Percentiles rank a stretch among this genome's conserved stretches.
These are phyloP conservation scores for Barypeithes pellucidus DNA, from an alignment of 2,888 invertebrate genomes.

Conservation along the genomic window DNA sequence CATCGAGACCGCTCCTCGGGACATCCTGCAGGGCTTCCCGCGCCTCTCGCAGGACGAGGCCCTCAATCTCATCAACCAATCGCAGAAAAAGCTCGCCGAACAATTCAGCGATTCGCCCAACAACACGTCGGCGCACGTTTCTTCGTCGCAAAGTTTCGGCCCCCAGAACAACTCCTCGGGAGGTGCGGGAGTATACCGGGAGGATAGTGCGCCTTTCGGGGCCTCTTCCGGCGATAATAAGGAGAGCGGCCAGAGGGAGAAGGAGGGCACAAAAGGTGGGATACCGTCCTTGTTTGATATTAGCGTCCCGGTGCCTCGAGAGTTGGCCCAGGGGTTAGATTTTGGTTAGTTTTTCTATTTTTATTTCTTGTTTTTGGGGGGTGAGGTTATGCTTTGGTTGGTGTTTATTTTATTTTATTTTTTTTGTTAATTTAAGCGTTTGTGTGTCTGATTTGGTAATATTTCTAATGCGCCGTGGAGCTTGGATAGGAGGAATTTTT, in stretches of 20 bases:
- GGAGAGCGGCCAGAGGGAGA: constrained; percentile 35
- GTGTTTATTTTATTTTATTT: too few species aligned
- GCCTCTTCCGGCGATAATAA: constrained; percentile 47
- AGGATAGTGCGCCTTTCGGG: constrained; percentile 12
- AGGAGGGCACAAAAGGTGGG: constrained; percentile 57
- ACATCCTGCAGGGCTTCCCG: constrained; percentile 92
- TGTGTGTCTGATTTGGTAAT: neutral
- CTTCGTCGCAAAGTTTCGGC: constrained; percentile 19
- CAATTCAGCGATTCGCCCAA: constrained; percentile 67
- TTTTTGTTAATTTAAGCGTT: neutral
- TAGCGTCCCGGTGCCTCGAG: constrained; percentile 65
- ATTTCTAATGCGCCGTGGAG: neutral
- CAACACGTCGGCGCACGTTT: constrained; percentile 3
- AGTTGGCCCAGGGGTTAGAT: constrained; percentile 61
- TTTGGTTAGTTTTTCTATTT: constrained; percentile 59
- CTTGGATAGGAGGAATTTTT: neutral
- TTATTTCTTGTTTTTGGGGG: constrained; percentile 27
- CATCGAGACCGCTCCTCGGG: constrained; percentile 92
- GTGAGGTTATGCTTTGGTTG: constrained; percentile 9
- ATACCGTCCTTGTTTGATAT: constrained; percentile 68
- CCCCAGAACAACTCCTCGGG: constrained; percentile 9
- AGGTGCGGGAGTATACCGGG: constrained; percentile 39
- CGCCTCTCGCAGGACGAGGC: constrained; percentile 86
- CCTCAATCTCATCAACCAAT: constrained; percentile 71
- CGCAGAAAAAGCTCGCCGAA: constrained; percentile 71